Conservation (phyloP, 1,140 invertebrate genomes). For the Platorchestia sp. region DNA sequence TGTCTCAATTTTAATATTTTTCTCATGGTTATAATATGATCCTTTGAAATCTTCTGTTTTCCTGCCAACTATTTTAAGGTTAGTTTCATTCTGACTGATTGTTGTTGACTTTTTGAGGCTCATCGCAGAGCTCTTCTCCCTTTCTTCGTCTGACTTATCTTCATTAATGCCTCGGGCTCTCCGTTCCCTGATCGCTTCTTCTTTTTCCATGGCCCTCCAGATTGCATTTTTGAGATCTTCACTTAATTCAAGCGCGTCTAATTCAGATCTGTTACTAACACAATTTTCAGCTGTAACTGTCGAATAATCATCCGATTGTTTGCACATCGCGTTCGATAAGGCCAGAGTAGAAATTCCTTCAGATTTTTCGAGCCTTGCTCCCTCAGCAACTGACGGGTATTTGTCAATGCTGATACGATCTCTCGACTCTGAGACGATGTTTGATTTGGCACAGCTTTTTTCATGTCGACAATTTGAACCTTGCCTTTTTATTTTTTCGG, state of each 20-base stretch:
- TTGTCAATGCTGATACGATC: neutral
- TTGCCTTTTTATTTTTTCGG: neutral
- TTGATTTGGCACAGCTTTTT: neutral
- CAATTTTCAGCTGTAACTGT: neutral
- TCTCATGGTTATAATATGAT: neutral
- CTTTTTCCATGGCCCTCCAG: neutral
- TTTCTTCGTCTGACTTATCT: neutral
- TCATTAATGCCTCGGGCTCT: neutral
- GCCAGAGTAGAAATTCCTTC: neutral
- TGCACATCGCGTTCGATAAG: neutral
- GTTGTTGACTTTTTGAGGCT: neutral
- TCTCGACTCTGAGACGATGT: neutral
- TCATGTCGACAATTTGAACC: neutral
- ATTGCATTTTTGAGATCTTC: slow-evolving; percentile 37
- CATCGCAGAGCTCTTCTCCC: neutral
- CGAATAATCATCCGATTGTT: neutral
- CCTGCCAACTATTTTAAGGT: neutral
- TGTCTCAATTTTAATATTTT: neutral
- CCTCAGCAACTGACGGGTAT: neutral
- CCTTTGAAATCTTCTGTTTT: neutral
- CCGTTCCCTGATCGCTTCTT: neutral
- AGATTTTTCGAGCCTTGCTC: neutral
- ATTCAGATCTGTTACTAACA: neutral
- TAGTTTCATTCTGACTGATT: neutral
- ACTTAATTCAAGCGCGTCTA: neutral